Base-by-base conservation (phyloP, 2,797 vertebrate species). In the Sitta carolinensis region DNA sequence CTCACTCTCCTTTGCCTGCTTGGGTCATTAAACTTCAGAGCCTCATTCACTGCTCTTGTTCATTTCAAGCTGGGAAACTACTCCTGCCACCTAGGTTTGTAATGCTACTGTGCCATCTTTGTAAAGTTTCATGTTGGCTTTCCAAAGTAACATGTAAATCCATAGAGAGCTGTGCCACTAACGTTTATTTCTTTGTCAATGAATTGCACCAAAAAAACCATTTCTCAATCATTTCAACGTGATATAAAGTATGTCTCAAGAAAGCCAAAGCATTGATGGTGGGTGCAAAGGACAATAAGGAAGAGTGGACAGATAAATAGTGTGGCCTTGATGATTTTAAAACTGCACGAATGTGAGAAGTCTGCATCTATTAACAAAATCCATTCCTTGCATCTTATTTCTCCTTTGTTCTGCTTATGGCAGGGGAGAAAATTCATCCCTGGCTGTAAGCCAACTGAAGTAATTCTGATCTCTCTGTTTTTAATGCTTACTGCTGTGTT, bases 401-500 rank as follows among this genome's bases (percentile, higher is more conserved):
- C 32, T 66, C 63, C 66, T 94, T 68, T 87, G 43, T 74, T 75
- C 0, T 0, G 83, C 67, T 67, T 67, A 70, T 69, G 61, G 80
- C 55, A 84, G 74, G 45, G 74, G 45, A 76, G 29, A 79, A 95
- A 84, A 95, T 74, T 84, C 83, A 79, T 61, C 59, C 84, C 94
- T 90, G 86, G 86, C 80, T 94, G 90, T 82, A 95, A 94, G 74
- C 32, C 73, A 86, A 23, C 62, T 69, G 69, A 93, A 94, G 78
- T 78, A 9, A 86, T 93, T 83, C 58, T 68, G 61, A 79, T 91
- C 55, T 91, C 1, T 3, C 70, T 95, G 94, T 20, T 94, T 95
- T 90, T 79, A 87, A 67, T 87, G 52, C 91, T 93, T 76, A 94
- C 94, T 92, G 88, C 93, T 96, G 92, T 87, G 93, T 42, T 67